Evolutionary conservation across 2,888 invertebrate species (phyloP).

Genomic region (Scotopteryx bipunctaria): DNA sequence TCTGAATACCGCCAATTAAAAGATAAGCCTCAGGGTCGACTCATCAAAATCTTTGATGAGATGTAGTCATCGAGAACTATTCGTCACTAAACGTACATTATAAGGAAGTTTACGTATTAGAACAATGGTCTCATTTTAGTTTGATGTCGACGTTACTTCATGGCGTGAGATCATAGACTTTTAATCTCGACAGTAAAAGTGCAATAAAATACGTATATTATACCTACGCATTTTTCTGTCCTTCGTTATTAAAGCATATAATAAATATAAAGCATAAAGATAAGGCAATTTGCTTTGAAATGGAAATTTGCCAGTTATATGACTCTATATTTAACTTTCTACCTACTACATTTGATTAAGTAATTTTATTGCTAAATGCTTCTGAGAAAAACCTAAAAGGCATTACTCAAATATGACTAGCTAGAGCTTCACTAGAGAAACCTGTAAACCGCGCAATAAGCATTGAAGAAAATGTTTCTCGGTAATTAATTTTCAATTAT

Average conservation of each 20-base stretch:
- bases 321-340: not conserved
- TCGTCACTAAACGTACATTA: not conserved
- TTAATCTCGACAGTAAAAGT: not conserved
- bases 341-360: not conserved
- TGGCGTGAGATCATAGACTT: not conserved
- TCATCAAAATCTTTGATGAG: constrained; percentile 12
- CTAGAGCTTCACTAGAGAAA: constrained; percentile 17
- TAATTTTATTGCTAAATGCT: not conserved
- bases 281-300: not conserved
- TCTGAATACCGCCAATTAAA: constrained; percentile 32
- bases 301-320: not conserved
- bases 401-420: not conserved
- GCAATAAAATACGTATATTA: not conserved
- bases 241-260: not conserved
- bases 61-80: not conserved
- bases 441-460: constrained; percentile 24
- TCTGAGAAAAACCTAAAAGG: not conserved
- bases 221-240: not conserved
- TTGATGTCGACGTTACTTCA: not conserved
- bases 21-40: constrained; percentile 23
- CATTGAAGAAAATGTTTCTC: constrained; percentile 18
- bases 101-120: not conserved
- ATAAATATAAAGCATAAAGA: not conserved
- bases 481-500: constrained; percentile 18
- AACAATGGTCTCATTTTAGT: not conserved